These are phyloP conservation scores for Petrolisthes manimaculis DNA, from an alignment of 2,888 invertebrate genomes.

Conservation along the genomic window DNA sequence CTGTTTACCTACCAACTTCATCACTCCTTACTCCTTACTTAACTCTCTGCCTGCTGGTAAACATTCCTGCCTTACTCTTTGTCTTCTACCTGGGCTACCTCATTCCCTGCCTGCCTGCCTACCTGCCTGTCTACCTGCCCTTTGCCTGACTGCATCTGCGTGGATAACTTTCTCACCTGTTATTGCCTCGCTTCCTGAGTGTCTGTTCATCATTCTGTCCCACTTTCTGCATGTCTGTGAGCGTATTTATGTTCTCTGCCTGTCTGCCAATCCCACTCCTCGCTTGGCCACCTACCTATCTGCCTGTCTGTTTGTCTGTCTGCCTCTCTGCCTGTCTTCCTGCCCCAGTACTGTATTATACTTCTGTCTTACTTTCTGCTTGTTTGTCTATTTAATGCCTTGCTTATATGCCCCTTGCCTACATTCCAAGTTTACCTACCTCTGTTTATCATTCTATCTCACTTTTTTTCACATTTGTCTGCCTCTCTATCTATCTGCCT, in stretches of 20 bases:
- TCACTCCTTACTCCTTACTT: neutral
- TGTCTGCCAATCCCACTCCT: neutral
- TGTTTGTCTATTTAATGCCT: neutral
- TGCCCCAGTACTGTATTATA: neutral
- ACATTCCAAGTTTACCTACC: neutral
- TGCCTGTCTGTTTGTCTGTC: too few species aligned
- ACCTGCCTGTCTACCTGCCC: too few species aligned
- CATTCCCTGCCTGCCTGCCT: neutral
- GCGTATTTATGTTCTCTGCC: neutral
- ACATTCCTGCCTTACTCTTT: neutral
- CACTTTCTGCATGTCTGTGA: neutral
- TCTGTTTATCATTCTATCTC: neutral
- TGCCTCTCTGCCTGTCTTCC: too few species aligned
- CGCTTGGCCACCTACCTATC: neutral
- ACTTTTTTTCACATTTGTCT: neutral
- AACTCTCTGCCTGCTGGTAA: neutral
- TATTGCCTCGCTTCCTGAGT: neutral
- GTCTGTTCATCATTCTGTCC: neutral
- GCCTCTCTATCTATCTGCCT: neutral
- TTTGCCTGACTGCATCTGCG: neutral
- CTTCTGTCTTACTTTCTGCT: neutral
- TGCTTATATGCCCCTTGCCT: neutral
- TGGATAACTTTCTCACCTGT: neutral
- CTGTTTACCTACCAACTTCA: neutral
- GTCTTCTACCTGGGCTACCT: neutral